Evolutionary conservation across 1,140 invertebrate species (phyloP).

Genomic region (Oryctes rhinoceros): DNA sequence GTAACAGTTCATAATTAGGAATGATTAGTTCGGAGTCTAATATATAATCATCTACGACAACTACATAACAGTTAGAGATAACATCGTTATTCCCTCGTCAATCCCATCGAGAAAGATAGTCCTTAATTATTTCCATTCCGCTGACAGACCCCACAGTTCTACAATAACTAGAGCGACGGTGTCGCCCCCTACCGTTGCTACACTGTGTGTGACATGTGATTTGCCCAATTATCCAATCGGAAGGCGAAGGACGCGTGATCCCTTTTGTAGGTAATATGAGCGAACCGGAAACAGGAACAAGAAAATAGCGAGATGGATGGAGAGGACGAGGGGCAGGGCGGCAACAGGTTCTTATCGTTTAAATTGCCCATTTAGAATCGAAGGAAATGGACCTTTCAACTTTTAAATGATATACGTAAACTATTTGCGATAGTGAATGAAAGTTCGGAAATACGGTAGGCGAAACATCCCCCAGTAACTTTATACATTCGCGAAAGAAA

Average conservation of each 20-base stretch:
- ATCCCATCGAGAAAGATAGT: background rate
- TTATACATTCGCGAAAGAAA: too few species aligned
- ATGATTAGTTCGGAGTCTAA: background rate
- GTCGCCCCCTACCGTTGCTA: background rate
- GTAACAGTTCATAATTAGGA: background rate
- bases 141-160: background rate
- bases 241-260: background rate
- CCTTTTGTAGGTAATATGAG: background rate
- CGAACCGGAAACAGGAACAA: background rate
- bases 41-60: background rate
- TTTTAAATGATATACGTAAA: slow-evolving; percentile 1
- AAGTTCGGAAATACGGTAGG: background rate
- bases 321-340: background rate
- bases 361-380: background rate
- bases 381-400: background rate
- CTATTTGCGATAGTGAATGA: background rate
- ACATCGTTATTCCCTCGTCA: background rate
- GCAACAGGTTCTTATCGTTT: slow-evolving; percentile 12
- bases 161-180: background rate
- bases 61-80: background rate
- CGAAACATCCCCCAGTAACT: too few species aligned
- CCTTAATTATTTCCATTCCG: slow-evolving; percentile 22
- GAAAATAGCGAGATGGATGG: background rate
- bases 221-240: slow-evolving; percentile 6
- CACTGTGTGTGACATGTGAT: slow-evolving; percentile 6